Base-by-base conservation (phyloP, 2,113 vertebrate genomes). In the Microcebus jonahi region DNA sequence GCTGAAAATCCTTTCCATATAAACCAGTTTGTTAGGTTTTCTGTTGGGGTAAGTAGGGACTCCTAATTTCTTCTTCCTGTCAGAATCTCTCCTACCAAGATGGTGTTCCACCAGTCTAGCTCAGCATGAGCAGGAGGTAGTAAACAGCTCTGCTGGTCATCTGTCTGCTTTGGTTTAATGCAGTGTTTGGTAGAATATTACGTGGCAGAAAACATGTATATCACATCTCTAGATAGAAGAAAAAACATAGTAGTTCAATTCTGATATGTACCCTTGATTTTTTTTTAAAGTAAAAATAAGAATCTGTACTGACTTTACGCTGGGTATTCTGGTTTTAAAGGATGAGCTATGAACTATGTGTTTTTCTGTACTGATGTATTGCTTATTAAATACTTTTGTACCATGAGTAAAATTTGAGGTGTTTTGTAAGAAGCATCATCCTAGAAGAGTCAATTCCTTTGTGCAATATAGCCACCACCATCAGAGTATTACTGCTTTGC, bases 261-360 rank as follows among this genome's bases (percentile, higher is more conserved):
- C 80, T n/a, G 39, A 0, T 45, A 68, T 94, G 39, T 68, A 83
- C 50, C 77, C 94, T 84, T 50, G 42, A 36, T 68, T 85, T 93
- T 95, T 96, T 91, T 96, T 96, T 55, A 39, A 75, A 95, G 84
- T 94, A 77, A 96, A 93, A 29, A 10, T 14, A 77, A 87, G 57
- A 93, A 45, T 68, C 39, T 14, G 57, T 3, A 20, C 53, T 67
- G 42, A 89, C 57, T 96, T 94, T 92, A 76, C n/a, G 73, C 34
- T 45, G 8, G 48, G 79, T 82, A n/a, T 11, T 77, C 42, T 31
- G 3, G 18, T 75, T 71, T 83, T 84, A 53, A 77, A 48, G 21
- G 23, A 29, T 8, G 36, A 29, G 6, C 50, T 94, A 34, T 9
- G 75, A 61, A 31, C 8, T 20, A 0, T 77, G 39, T 67, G 48